Base-by-base conservation (phyloP, 2,113 vertebrate species). In the Psittacus erithacus region DNA sequence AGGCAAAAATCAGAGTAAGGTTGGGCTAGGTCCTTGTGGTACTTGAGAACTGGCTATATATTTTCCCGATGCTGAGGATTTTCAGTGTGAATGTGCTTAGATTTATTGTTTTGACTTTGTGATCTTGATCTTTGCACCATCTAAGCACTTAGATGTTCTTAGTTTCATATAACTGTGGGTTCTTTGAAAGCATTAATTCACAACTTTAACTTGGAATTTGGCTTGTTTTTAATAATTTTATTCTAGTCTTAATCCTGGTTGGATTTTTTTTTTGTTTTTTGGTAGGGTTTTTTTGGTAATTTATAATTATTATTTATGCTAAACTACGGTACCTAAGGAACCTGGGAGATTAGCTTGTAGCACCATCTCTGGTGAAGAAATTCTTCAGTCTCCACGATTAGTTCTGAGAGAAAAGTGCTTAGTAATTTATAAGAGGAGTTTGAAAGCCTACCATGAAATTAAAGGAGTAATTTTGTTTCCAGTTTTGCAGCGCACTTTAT, bases 361-460 rank as follows among this genome's bases (percentile, higher is more conserved):
- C 57, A 82, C 33, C 6, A n/a, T 28, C 28, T 89, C 43, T 64
- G 41, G 25, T 84, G 81, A 95, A 76, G 24, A 38, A 91, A 44
- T 82, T 82, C 49, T 35, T 13, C 35, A 15, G 39, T 83, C 38
- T 77, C 23, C 46, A 86, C 13, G 64, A 78, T 35, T 55, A 50
- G 16, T 67, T 93, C 68, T 86, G 23, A 20, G 29, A 49, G 25
- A 57, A 65, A 75, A 20, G 14, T 3, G 9, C 33, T 71, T 63
- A n/a, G 38, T 80, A 78, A 27, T 78, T 94, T 84, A 64, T 59
- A 84, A 3, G 1, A 50, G 16, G 31, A 65, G 12, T 69, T 93
- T 88, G 64, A 90, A 95, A 89, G 43, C 31, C 31, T 93, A 49
- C 25, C n/a, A 23, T 91, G 53, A 89, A 91, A 83, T 92, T 70